Base-by-base conservation (phyloP, 2,113 vertebrate species). In the Saguinus imperator region DNA sequence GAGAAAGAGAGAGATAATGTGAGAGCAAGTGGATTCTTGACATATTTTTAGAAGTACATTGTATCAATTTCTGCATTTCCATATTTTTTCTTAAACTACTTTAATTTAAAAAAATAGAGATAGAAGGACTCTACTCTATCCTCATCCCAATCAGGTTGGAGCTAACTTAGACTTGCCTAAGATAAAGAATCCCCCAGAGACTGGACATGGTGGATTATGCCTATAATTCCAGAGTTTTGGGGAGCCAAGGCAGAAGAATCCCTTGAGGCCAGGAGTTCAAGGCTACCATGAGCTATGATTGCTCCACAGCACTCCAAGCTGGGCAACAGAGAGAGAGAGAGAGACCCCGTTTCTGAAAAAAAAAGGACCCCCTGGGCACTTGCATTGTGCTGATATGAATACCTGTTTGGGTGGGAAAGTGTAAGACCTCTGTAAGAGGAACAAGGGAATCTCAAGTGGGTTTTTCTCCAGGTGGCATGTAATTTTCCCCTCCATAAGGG, bases 11-110 rank as follows among this genome's bases (percentile, higher is more conserved):
- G 2, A 68, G 8, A 50, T 27, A n/a, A 40, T 6, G 20, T 14
- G 1, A 68, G 7, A 50, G 10, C 4, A 11, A 21, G 7, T 2
- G 11, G 43, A 72, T 17, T 61, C 52, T 12, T 72, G 21, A 79
- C 11, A 37, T 32, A 12, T 57, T 85, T 75, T 83, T 55, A 68
- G 14, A 50, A 14, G 17, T 40, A 83, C 7, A 1, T 70, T 88
- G 29, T 79, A 37, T 90, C 14, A 37, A 80, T 68, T 96, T 89
- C 70, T 83, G 20, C 20, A 70, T 73, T 75, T 57, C 17, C 64
- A 20, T 83, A 48, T 37, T 29, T 92, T 91, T 87, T 77, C 73
- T 93, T 82, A 52, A 52, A 23, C 40, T 68, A 68, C 13, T 93
- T 68, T 61, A 29, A 55, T 17, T 94, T 37, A 6, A 13, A 23